Evolutionary conservation across 2,113 vertebrate species (phyloP).

Genomic region (Stomatorhinus ivindoensis): DNA sequence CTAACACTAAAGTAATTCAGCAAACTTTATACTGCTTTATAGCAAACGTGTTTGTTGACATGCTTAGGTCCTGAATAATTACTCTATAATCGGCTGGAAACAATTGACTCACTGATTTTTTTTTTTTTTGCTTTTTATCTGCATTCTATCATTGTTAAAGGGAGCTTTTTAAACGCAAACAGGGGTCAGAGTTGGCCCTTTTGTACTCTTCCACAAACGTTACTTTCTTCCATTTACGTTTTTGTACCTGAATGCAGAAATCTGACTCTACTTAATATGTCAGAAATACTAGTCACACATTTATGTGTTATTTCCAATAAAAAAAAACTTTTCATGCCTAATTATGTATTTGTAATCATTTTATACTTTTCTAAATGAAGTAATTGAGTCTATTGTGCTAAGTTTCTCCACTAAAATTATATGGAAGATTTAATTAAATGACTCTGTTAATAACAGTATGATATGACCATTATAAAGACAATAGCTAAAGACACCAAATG

Average conservation of each 20-base stretch:
- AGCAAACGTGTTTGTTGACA: not conserved
- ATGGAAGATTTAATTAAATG: not conserved
- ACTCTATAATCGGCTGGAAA: not conserved
- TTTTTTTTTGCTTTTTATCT: not conserved
- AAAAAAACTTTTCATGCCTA: constrained; percentile 18
- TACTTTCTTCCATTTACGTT: constrained; percentile 21
- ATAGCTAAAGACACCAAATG: not conserved
- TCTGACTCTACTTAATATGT: not conserved
- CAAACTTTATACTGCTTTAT: not conserved
- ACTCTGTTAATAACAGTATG: not conserved
- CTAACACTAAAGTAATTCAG: not conserved
- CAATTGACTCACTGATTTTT: not conserved
- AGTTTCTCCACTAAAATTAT: not conserved
- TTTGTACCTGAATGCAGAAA: constrained; percentile 17
- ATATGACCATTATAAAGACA: not conserved
- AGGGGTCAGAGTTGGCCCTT: not conserved
- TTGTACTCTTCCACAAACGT: not conserved
- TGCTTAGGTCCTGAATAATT: not conserved
- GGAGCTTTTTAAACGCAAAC: not conserved
- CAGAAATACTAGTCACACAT: constrained; percentile 21
- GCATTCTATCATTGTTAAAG: not conserved
- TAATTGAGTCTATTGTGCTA: not conserved
- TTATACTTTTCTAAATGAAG: not conserved
- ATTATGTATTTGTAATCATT: not conserved
- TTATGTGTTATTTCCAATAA: constrained; percentile 21